Base-by-base conservation (phyloP, 2,888 invertebrate species). In the Calliphora vomitoria region DNA sequence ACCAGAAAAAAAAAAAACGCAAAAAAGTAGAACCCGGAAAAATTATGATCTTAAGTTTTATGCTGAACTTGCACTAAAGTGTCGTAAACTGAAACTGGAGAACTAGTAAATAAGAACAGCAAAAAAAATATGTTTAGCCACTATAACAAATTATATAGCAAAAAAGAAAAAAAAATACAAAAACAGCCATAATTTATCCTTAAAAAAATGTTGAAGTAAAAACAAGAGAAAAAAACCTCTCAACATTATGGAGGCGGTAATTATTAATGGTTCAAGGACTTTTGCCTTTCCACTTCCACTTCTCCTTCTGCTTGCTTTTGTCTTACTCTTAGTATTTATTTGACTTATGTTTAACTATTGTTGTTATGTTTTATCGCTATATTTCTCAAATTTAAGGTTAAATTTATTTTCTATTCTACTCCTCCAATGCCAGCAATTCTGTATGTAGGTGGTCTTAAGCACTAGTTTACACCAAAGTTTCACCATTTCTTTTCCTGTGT, bases 251-350 rank as follows among this genome's bases (percentile, higher is more conserved):
- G n/a, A 82, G 84, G 81, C 78, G 74, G 72, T 82, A 82, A 82
- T 87, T 85, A 87, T 87, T 81, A 82, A 81, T 84, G 76, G 58
- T 78, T 76, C 81, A 85, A 78, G 78, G 80, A 81, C 81, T 76
- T 69, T 68, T 11, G 10, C n/a, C 64, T 13, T 80, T 69, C 69
- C 5, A n/a, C n/a, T n/a, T 20, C 55, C 8, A 15, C 8, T 25
- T 1, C 4, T 72, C 41, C 1, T 47, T 20, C 8, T 20, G 13
- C 6, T 62, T 44, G 35, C 4, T 38, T 69, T 55, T 68, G 11
- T 68, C 50, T 50, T 50, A 20, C 38, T 31, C 25, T 8, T 13
- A 25, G 31, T 31, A 1, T 60, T 53, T 25, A 66, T 38, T 71
- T 62, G 35, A 53, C 47, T 80, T 60, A 20, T 71, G 60, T 31